phyloP scores from a whole-genome alignment of 2,888 invertebrate genomes.

The Abrostola triplasia region DNA sequence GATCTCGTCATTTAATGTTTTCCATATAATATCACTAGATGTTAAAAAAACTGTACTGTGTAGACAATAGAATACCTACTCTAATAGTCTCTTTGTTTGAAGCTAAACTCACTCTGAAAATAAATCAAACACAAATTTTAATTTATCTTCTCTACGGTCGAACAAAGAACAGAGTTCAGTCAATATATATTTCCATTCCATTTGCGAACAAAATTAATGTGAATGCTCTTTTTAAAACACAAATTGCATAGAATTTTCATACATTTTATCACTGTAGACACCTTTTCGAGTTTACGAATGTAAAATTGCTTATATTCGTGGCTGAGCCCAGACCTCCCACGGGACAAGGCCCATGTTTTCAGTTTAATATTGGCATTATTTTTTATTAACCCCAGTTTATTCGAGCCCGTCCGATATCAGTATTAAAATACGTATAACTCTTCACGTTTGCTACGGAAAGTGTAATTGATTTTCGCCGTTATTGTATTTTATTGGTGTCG shows the following conservation, averaged over 20 bases:
- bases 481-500: background rate
- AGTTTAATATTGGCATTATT: constrained; percentile 74
- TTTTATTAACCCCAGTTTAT: constrained; percentile 73
- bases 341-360: constrained; percentile 63
- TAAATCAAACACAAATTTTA: constrained; percentile 36
- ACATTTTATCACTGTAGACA: constrained; percentile 42
- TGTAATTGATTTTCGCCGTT: constrained; percentile 50
- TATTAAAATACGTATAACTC: constrained; percentile 54
- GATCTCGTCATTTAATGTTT: too few relatives aligned
- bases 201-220: constrained; percentile 44
- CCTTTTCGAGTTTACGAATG: constrained; percentile 48
- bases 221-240: constrained; percentile 39
- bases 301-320: constrained; percentile 64
- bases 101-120: too few relatives aligned
- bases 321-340: constrained; percentile 60
- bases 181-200: constrained; percentile 48
- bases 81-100: too few relatives aligned
- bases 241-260: constrained; percentile 52
- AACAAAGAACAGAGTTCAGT: constrained; percentile 41
- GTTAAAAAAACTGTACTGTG: too few relatives aligned
- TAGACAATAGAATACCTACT: too few relatives aligned
- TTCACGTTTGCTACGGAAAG: constrained; percentile 46
- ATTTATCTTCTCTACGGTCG: constrained; percentile 29
- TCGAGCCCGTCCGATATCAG: constrained; percentile 59
- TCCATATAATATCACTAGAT: too few relatives aligned